Base-by-base conservation (phyloP, 2,888 invertebrate species). In the Drosophila leonis region DNA sequence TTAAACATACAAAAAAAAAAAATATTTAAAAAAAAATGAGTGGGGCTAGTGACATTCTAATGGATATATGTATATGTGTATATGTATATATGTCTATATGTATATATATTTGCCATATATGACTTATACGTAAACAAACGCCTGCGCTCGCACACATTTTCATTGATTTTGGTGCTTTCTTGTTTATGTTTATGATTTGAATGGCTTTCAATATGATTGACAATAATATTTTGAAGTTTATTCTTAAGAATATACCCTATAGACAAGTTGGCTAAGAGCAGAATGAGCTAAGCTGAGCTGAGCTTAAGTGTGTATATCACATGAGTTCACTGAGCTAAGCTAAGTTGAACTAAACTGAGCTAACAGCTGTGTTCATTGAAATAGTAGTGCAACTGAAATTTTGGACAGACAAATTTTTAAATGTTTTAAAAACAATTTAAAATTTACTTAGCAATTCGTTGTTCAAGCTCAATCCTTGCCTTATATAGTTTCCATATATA, bases 1-100 rank as follows among this genome's bases (percentile, higher is more conserved):
- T 65, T 65, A 69, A 84, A 64, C 67, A 70, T 44, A 24, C 27
- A 49, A 55, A 4, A 29, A n/a, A 1, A 10, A 27, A 15, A 46
- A 24, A n/a, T n/a, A n/a, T n/a, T n/a, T n/a, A 15, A 3, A 15
- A n/a, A 8, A 4, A 29, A 49, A 13, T 42, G 61, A 65, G 64
- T 68, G 68, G 48, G 64, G 66, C 71, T 63, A 63, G 66, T 67
- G 66, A 70, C 71, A 82, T 75, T 80, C 80, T 77, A 80, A 63
- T 63, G 68, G 51, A 59, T 57, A 39, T 24, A 10, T 24, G 20
- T 27, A 42, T 15, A 61, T 52, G 41, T 31, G 46, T 10, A 27
- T 15, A 37, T 7, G 35, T 6, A 4, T 8, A 13, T 12, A n/a
- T 6, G 13, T 6, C 31, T 15, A 31, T 24, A 18, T 15, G 24